A percentile compares a stretch with the other conserved stretches of the same genome.
These are phyloP conservation scores for Coptotermes formosanus DNA, from an alignment of 1,140 invertebrate species.

Conservation along the genomic window DNA sequence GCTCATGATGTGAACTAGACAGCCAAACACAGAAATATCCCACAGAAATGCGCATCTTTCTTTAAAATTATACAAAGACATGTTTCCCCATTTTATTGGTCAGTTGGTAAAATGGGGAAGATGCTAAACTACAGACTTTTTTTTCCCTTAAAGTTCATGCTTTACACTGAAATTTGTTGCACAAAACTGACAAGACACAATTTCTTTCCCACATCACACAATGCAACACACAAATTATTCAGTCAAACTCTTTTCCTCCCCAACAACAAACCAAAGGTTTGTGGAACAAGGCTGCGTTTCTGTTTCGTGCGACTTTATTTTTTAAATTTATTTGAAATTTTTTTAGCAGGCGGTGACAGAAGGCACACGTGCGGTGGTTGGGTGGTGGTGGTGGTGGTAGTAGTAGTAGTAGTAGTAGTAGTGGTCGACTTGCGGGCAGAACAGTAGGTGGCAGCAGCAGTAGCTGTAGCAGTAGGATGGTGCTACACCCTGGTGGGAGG, in stretches of 20 bases:
- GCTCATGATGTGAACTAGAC: not conserved
- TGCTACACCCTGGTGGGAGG: conserved; percentile 68
- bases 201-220: not conserved
- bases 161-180: not conserved
- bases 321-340: not conserved
- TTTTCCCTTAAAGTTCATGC: conserved; percentile 2
- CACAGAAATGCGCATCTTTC: not conserved
- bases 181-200: not conserved
- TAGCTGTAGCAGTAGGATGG: conserved; percentile 12
- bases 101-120: not conserved
- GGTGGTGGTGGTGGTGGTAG: not conserved
- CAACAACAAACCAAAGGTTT: conserved; percentile 6
- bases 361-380: conserved; percentile 22
- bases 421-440: conserved; percentile 2
- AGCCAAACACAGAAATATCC: not conserved
- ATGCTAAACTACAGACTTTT: not conserved
- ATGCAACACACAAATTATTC: conserved; percentile 6
- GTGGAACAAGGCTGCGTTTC: not conserved
- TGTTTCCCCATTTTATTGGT: not conserved
- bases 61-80: not conserved
- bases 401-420: not conserved
- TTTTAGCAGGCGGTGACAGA: conserved; percentile 17
- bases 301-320: not conserved
- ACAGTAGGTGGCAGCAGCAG: conserved; percentile 13
- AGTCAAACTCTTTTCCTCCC: not conserved